Evolutionary conservation across 2,888 invertebrate species (phyloP), one percentile per base, ranked within the genome.

Genomic region (Parnassius smintheus): DNA sequence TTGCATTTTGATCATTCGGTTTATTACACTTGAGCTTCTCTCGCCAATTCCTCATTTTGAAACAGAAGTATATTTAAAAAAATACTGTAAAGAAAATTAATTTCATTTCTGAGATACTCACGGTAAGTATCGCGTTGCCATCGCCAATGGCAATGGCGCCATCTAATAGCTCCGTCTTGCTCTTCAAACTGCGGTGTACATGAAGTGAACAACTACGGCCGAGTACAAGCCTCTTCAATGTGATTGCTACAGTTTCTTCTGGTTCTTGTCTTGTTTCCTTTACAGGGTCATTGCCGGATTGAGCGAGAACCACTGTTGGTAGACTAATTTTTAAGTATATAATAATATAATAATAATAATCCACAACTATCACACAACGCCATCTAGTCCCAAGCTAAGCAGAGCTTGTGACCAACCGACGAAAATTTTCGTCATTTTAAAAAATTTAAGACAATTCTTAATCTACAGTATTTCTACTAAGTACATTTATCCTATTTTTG

Each of bases 101-200:
- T 46, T 46, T 46, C 1, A n/a, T 46, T 11, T 46, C 10, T 12
- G 56, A 35, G 10, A 58, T 55, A 84, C 91, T 79, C 76, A 95
- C 95, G 66, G 93, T 93, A 59, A 95, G 85, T 69, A 96, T 95
- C 35, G 95, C 94, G 92, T 96, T 96, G 35, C 97, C 97, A 83
- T 96, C 95, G 8, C 95, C 95, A 58, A 94, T 92, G 42, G 92
- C 89, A 44, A 96, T 85, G 0, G 96, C 95, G 65, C 94, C 94
- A 75, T 96, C 95, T 9, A 97, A 77, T 12, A 97, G 78, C 64
- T 94, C 91, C 48, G 94, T 93, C 84, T 97, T 97, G 70, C 94
- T 94, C 77, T 93, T 87, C 82, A 96, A 72, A 9, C 93, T 93
- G 60, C 92, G 89, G 59, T 93, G 94, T 2, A 83, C 76, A 58